These are phyloP conservation scores for Bellardia bayeri DNA, from an alignment of 2,888 invertebrate genomes.

Conservation along the genomic window DNA sequence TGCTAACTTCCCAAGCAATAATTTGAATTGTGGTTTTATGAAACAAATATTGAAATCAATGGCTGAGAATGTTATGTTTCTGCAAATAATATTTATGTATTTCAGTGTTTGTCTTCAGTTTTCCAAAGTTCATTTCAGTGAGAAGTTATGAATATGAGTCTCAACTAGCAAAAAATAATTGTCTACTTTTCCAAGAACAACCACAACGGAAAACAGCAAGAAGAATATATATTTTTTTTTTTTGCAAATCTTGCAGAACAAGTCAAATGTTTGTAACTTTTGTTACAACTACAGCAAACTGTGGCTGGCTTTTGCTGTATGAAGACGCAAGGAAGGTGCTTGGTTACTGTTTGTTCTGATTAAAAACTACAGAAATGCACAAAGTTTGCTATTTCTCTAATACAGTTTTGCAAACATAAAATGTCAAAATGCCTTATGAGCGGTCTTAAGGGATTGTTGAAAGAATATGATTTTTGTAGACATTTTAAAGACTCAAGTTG, in stretches of 20 bases:
- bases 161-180: not conserved
- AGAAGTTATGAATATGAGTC: not conserved
- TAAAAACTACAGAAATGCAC: not conserved
- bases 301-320: not conserved
- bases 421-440: slow-evolving; percentile 54
- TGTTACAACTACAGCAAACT: slow-evolving; percentile 28
- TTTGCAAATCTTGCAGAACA: slow-evolving; percentile 49
- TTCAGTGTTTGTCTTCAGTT: no score
- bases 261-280: slow-evolving; percentile 64
- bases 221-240: not conserved
- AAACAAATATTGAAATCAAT: no score
- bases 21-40: no score
- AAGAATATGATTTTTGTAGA: slow-evolving; percentile 27
- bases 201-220: not conserved
- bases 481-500: not conserved
- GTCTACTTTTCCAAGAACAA: not conserved
- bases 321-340: not conserved
- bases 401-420: slow-evolving; percentile 14
- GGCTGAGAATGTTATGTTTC: no score
- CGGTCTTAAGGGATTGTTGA: slow-evolving; percentile 53
- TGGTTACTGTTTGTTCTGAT: slow-evolving; percentile 5
- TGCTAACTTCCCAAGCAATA: no score
- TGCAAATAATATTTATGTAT: no score
- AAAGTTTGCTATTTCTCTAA: slow-evolving; percentile 21
- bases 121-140: not conserved